Conservation (phyloP, 2,797 vertebrate species). For the Esox masquinongy region DNA sequence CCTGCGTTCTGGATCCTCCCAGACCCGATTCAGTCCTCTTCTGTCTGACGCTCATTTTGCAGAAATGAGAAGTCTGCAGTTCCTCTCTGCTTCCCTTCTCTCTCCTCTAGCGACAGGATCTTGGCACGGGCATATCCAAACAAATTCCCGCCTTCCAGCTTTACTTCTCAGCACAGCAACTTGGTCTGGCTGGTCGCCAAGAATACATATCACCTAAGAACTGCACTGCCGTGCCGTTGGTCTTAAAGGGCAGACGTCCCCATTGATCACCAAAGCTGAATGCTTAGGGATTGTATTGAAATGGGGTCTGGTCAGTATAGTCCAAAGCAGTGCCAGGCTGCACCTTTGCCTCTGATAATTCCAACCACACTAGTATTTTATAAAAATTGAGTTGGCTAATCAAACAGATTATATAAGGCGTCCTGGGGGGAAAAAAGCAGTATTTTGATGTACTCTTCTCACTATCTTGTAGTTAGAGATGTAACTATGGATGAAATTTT, state of each 20-base stretch:
- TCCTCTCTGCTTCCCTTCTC: conserved; percentile 4
- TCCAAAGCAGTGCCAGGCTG: too few relatives aligned
- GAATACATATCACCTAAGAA: background rate
- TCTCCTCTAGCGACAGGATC: background rate
- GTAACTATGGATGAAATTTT: too few relatives aligned
- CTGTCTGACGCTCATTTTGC: background rate
- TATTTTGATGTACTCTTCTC: too few relatives aligned
- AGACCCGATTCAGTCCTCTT: background rate
- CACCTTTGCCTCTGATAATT: too few relatives aligned
- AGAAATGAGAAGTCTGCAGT: background rate
- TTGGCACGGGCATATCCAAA: background rate
- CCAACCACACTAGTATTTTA: too few relatives aligned
- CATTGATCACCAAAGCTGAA: too few relatives aligned
- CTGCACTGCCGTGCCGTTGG: background rate
- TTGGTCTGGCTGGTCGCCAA: background rate
- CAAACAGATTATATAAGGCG: too few relatives aligned
- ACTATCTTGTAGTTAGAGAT: too few relatives aligned
- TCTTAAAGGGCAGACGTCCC: background rate
- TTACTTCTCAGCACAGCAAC: background rate
- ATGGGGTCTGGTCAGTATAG: too few relatives aligned
- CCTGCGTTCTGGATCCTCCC: background rate
- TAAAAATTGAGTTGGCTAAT: too few relatives aligned
- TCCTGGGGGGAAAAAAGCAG: too few relatives aligned
- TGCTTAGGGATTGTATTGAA: too few relatives aligned
- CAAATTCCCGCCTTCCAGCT: background rate